Conservation (phyloP, 1,140 invertebrate genomes). For the Zaprionus inermis region DNA sequence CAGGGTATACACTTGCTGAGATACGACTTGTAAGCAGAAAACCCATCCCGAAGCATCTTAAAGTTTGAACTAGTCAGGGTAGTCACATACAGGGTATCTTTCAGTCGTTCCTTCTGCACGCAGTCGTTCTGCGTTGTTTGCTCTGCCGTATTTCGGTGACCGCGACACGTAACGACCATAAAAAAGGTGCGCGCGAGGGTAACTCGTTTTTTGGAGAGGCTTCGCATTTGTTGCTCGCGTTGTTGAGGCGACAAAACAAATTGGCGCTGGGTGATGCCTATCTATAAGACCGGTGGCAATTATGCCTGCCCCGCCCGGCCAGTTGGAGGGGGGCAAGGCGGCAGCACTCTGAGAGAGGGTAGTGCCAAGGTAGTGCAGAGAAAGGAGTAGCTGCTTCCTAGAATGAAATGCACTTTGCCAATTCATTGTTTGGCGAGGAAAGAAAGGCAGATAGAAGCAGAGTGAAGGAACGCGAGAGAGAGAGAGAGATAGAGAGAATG, state of each 20-base stretch:
- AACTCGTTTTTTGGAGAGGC: constrained; percentile 51
- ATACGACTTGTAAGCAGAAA: neutral
- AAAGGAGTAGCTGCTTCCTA: constrained; percentile 29
- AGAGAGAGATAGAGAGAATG: neutral
- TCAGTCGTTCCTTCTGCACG: neutral
- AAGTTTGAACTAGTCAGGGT: neutral
- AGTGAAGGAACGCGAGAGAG: neutral
- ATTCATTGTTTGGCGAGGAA: neutral
- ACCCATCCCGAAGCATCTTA: neutral
- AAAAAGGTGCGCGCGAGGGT: constrained; percentile 79
- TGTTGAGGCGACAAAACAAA: constrained; percentile 56
- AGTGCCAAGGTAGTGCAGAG: neutral
- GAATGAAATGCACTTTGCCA: constrained; percentile 32
- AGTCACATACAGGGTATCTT: constrained; percentile 14
- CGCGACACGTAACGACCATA: constrained; percentile 79
- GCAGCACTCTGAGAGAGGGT: neutral
- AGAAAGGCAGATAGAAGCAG: too few species aligned
- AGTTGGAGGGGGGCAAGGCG: neutral
- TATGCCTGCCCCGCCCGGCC: constrained; percentile 28
- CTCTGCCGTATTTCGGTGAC: constrained; percentile 66
- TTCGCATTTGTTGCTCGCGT: constrained; percentile 13
- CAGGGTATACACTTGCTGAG: neutral
- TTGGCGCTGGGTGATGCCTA: constrained; percentile 78
- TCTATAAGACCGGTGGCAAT: constrained; percentile 80
- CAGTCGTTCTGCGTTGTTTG: constrained; percentile 31